Percentiles rank a stretch among this genome's conserved stretches.
These are phyloP conservation scores for Sitophilus oryzae DNA, from an alignment of 1,140 invertebrate genomes.

Conservation along the genomic window DNA sequence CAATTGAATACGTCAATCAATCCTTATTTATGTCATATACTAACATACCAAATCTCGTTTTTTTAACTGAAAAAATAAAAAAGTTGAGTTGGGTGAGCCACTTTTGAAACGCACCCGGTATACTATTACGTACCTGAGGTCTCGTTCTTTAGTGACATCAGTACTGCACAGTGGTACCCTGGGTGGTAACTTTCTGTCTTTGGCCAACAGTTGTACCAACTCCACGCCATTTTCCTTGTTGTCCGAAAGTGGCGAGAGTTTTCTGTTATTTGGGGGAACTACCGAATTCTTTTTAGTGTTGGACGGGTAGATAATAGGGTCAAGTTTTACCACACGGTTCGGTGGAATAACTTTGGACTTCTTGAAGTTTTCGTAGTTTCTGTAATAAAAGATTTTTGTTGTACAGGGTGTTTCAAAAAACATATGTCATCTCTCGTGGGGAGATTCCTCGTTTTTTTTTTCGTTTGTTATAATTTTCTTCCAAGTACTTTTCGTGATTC, in stretches of 20 bases:
- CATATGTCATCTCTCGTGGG: too few species aligned
- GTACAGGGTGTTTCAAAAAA: too few species aligned
- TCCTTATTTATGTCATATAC: too few species aligned
- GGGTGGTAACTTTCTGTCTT: conserved; percentile 44
- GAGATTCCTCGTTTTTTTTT: too few species aligned
- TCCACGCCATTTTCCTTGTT: conserved; percentile 57
- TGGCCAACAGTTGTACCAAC: conserved; percentile 60
- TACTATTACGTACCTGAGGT: conserved; percentile 28
- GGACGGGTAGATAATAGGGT: conserved; percentile 23
- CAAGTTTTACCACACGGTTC: conserved; percentile 24
- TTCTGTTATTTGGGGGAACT: conserved; percentile 38
- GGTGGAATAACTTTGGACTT: conserved; percentile 20
- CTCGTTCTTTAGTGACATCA: conserved; percentile 51
- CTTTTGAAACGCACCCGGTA: too few species aligned
- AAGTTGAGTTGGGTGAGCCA: too few species aligned
- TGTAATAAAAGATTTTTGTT: too few species aligned
- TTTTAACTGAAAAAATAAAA: too few species aligned
- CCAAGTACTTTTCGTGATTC: too few species aligned
- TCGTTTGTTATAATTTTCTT: too few species aligned
- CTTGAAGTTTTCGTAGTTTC: conserved; percentile 26
- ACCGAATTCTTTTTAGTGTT: conserved; percentile 18
- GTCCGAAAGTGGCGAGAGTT: conserved; percentile 47
- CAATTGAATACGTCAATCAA: too few species aligned
- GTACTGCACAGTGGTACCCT: conserved; percentile 49
- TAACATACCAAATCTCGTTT: too few species aligned